Base-by-base conservation (phyloP, 2,797 vertebrate genomes). In the Myiotriccus ornatus region DNA sequence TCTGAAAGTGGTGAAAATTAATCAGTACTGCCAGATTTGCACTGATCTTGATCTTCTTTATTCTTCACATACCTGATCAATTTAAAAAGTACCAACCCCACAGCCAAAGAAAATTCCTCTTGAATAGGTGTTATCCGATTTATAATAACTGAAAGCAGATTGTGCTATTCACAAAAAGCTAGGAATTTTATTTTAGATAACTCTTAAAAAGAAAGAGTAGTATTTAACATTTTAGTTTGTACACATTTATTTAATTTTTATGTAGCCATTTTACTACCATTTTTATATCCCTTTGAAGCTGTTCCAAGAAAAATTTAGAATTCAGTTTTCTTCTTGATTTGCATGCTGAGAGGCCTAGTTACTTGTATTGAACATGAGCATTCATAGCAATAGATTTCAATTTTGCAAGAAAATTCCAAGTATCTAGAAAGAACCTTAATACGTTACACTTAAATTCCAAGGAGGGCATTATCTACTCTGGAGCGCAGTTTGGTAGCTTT, bases 151-250 rank as follows among this genome's bases (percentile, higher is more conserved):
- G 47, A 69, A 79, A 85, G 39, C 23, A 81, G 22, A 68, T n/a
- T 56, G 19, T 41, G 39, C 19, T 44, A 18, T 56, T 74, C 14
- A 68, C 39, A 76, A 56, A 92, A 96, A 90, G 53, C 32, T 74
- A 52, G 11, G 64, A 53, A 47, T 90, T 96, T 95, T 93, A 87
- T 79, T 96, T 94, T 86, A 68, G 23, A 12, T 73, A 73, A 74
- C 41, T 70, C 78, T 86, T 90, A 87, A 89, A 57, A 34, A 63
- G 65, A 70, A 87, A 52, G 9, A 75, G 65, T 67, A 64, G 8
- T 12, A 89, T 91, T 90, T 86, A 79, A 60, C 46, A 59, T 94
- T 96, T 89, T 12, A 11, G 47, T 65, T 95, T 89, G 74, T 89
- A 91, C 64, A 49, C 23, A 80, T 63, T 43, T 23, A 25, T 65